Evolutionary conservation across 2,113 vertebrate species (phyloP), one percentile per base, ranked within the genome.

Genomic region (Melierax canorus): DNA sequence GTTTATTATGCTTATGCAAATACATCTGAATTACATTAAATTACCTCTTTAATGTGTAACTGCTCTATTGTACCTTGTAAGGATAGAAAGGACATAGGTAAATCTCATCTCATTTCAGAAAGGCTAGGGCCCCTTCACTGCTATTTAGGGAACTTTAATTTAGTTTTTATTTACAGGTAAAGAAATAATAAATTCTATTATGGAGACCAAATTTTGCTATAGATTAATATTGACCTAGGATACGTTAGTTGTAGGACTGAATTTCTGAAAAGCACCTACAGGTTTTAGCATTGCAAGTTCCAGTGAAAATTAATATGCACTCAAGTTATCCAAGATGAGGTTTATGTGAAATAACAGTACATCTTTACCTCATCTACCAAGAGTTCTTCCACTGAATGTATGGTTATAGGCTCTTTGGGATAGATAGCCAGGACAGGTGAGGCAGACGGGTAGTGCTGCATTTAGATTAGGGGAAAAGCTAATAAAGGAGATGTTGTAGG

Each of bases 121-220:
- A 6, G 15, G 0, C 1, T 53, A 71, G 12, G 12, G 2, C 6
- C 9, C 3, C 71, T 84, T 46, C 22, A 38, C 6, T 60, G 7
- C 1, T 24, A 2, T 58, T 66, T 62, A n/a, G 8, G 10, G 38
- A 79, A 50, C 10, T 26, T 83, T 22, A 48, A 22, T 81, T 76
- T 48, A 22, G 45, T 9, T 75, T 74, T 64, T 71, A 7, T 71
- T 93, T 72, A 45, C 21, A 58, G 2, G 5, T 38, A 67, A 83
- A 67, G 3, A 83, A 75, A 48, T 21, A 73, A 66, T 26, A 58
- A 71, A 71, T 50, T 78, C 10, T 48, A 56, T 41, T 36, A 20
- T 4, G 2, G 56, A 62, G 55, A 50, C 2, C 30, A 50, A 14
- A 5, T 38, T 50, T 73, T 88, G 34, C 29, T 82, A 26, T 17